phyloP scores from a whole-genome alignment of 2,888 invertebrate species.

The Melanotus villosus region DNA sequence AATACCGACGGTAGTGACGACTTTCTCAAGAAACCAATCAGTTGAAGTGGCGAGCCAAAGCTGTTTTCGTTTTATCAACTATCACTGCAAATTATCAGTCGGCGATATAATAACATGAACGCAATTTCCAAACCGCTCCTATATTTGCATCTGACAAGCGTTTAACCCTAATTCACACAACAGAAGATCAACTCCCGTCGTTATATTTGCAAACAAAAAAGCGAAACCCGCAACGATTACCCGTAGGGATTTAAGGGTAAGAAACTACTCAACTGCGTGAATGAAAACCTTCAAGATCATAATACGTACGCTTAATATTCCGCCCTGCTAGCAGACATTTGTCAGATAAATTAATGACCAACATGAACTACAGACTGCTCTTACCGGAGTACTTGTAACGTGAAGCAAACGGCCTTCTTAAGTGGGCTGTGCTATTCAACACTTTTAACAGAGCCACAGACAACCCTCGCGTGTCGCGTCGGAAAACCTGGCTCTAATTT shows the following conservation, averaged over 20 bases:
- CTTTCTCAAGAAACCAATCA: too few species aligned
- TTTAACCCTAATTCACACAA: constrained; percentile 1
- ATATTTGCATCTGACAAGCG: not conserved
- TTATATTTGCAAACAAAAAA: not conserved
- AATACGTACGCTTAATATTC: constrained; percentile 5
- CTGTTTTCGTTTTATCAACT: too few species aligned
- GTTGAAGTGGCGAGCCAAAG: too few species aligned
- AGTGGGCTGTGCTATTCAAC: not conserved
- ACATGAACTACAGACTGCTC: constrained; percentile 6
- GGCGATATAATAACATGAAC: not conserved
- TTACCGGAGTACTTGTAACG: not conserved
- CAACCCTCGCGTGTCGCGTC: too few species aligned
- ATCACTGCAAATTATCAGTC: too few species aligned
- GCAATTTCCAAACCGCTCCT: constrained; percentile 8
- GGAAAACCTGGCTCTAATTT: too few species aligned
- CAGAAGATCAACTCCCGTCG: not conserved
- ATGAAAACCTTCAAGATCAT: constrained; percentile 1
- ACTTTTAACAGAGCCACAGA: too few species aligned
- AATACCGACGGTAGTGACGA: too few species aligned
- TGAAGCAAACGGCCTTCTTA: not conserved
- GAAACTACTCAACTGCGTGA: not conserved
- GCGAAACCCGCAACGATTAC: not conserved
- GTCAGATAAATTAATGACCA: constrained; percentile 8
- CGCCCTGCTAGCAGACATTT: constrained; percentile 16
- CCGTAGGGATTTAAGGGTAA: not conserved